These are phyloP conservation scores for Stichopus horrens DNA, from an alignment of 53 echinoderm and acorn worm species.

Conservation along the genomic window DNA sequence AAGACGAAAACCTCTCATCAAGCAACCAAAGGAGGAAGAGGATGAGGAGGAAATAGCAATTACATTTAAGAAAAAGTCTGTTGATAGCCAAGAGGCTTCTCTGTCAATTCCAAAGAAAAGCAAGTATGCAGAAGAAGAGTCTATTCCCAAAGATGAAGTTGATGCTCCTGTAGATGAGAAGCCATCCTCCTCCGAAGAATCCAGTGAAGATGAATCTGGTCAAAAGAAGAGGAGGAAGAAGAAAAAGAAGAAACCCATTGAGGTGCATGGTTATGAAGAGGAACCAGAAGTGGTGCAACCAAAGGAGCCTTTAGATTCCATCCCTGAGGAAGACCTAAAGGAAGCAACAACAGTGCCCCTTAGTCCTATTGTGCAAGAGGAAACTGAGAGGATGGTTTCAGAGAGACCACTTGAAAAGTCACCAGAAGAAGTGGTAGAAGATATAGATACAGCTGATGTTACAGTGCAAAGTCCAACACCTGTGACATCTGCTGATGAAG, in stretches of 20 bases:
- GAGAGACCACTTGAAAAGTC: conserved; percentile 44
- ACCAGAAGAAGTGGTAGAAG: conserved; percentile 50
- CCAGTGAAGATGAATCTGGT: conserved; percentile 48
- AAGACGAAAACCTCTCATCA: conserved; percentile 10
- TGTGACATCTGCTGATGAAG: conserved; percentile 42
- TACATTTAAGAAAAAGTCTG: conserved; percentile 50
- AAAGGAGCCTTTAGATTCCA: conserved; percentile 54
- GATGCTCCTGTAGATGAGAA: conserved; percentile 46
- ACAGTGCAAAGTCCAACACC: conserved; percentile 48
- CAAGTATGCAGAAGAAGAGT: conserved; percentile 49
- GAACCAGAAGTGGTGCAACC: conserved; percentile 68
- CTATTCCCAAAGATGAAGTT: conserved; percentile 53
- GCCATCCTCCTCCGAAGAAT: conserved; percentile 25
- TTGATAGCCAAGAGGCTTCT: conserved; percentile 45
- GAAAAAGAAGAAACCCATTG: conserved; percentile 48
- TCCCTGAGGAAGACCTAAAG: conserved; percentile 67
- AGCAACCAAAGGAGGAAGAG: conserved; percentile 52
- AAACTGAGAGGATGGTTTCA: conserved; percentile 35
- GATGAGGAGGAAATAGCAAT: conserved; percentile 52
- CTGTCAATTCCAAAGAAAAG: conserved; percentile 52
- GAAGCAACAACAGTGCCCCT: conserved; percentile 56
- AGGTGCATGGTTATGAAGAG: conserved; percentile 52
- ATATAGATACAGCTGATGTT: conserved; percentile 50
- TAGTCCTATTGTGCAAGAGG: conserved; percentile 46
- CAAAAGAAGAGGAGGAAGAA: conserved; percentile 56